Evolutionary conservation across 2,113 vertebrate genomes (phyloP).

Genomic region (Malaclemys terrapin): DNA sequence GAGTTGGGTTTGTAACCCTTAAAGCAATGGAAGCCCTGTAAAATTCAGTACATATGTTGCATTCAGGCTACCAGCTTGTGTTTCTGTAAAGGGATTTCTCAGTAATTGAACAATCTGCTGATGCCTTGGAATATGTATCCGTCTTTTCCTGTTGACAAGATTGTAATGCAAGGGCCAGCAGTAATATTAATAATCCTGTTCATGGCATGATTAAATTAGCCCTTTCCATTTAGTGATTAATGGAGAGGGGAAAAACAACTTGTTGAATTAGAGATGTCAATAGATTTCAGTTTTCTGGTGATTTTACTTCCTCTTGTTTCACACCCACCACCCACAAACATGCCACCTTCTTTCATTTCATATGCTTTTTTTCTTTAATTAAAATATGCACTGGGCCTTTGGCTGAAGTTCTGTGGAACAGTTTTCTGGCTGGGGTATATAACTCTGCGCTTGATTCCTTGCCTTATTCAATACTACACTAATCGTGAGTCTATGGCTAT

Average conservation of each 20-base stretch:
- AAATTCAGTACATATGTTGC: slow-evolving; percentile 14
- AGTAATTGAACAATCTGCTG: slow-evolving; percentile 21
- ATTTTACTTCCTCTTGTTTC: slow-evolving; percentile 59
- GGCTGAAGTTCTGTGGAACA: slow-evolving; percentile 19
- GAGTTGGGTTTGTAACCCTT: not conserved
- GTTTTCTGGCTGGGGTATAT: slow-evolving; percentile 47
- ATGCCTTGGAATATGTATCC: not conserved
- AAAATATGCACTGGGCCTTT: slow-evolving; percentile 43
- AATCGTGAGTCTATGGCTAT: slow-evolving; percentile 30
- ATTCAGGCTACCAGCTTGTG: not conserved
- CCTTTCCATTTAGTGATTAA: slow-evolving; percentile 47
- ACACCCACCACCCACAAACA: slow-evolving; percentile 41
- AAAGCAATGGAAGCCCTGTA: not conserved
- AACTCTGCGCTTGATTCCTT: slow-evolving; percentile 35
- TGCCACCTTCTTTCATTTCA: slow-evolving; percentile 15
- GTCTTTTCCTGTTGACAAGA: slow-evolving; percentile 16
- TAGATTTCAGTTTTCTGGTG: slow-evolving; percentile 38
- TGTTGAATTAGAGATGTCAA: slow-evolving; percentile 31
- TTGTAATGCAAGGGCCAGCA: slow-evolving; percentile 8
- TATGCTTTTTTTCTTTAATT: slow-evolving; percentile 37
- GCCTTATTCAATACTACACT: slow-evolving; percentile 29
- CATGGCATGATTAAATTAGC: slow-evolving; percentile 32
- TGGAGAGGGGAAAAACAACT: slow-evolving; percentile 29
- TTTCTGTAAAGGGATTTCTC: slow-evolving; percentile 42
- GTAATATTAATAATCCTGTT: slow-evolving; percentile 14